Conservation (phyloP, 2,888 invertebrate species). For the Coenonympha arcania region DNA sequence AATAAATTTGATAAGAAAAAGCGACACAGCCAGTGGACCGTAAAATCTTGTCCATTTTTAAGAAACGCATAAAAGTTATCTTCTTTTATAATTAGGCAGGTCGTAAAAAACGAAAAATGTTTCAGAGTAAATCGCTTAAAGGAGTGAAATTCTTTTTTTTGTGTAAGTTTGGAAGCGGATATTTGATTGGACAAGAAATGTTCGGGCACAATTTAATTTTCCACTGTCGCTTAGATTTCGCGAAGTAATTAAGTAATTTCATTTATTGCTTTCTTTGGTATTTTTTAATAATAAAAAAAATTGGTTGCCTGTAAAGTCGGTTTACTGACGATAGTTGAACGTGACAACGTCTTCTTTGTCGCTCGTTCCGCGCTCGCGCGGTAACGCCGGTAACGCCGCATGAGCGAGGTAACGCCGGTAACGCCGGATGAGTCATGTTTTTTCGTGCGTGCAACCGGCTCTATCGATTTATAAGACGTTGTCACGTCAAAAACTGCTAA, state of each 20-base stretch:
- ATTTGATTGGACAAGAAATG: not conserved
- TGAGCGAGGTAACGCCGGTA: too few species aligned
- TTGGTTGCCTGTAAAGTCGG: too few species aligned
- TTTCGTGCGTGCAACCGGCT: too few species aligned
- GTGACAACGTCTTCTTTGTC: too few species aligned
- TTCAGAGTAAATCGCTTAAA: constrained; percentile 10
- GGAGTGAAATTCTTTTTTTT: constrained; percentile 2
- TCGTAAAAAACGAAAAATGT: not conserved
- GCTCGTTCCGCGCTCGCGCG: too few species aligned
- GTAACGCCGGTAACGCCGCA: too few species aligned
- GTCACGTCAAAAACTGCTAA: too few species aligned
- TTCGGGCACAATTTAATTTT: constrained; percentile 1
- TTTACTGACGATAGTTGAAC: too few species aligned
- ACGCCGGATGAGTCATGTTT: too few species aligned
- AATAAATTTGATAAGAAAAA: constrained; percentile 22
- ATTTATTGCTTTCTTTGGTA: not conserved
- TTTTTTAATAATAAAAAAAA: not conserved
- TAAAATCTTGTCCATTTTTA: not conserved
- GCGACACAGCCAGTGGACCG: constrained; percentile 1
- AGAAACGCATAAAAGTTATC: constrained; percentile 1
- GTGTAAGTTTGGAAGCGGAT: not conserved
- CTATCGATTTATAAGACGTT: too few species aligned
- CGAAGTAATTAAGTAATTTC: not conserved
- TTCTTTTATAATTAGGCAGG: not conserved
- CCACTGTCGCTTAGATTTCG: not conserved